Evolutionary conservation across 2,113 vertebrate species (phyloP).

Genomic region (Dasyurus viverrinus): DNA sequence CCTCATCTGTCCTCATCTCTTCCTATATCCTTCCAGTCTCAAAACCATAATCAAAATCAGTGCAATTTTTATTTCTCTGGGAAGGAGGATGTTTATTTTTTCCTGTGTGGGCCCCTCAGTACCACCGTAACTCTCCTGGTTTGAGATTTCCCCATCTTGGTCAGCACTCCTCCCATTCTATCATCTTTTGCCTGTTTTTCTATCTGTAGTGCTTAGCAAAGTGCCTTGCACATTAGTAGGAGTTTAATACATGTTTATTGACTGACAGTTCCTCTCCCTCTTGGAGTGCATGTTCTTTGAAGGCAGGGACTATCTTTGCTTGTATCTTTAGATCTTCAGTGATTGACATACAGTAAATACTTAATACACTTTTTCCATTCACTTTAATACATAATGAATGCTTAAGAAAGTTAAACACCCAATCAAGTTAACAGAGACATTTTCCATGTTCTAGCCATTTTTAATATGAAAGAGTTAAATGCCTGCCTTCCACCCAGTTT

Average conservation of each 20-base stretch:
- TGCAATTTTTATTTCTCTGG: neutral
- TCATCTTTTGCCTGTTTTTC: neutral
- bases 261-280: neutral
- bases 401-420: too few species aligned
- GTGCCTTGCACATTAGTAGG: neutral
- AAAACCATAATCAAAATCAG: neutral
- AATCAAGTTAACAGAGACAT: neutral
- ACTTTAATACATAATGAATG: neutral
- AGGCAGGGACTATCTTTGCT: neutral
- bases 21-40: neutral
- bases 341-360: neutral
- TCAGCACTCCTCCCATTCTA: neutral
- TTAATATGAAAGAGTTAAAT: neutral
- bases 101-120: neutral
- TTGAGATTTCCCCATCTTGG: neutral
- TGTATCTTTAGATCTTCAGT: neutral
- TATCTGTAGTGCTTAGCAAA: neutral
- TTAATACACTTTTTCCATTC: neutral
- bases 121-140: neutral
- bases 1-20: neutral
- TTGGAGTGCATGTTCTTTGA: neutral
- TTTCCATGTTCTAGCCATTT: neutral
- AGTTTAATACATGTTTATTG: neutral
- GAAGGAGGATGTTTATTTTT: neutral
- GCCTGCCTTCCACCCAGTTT: neutral